phyloP scores from a whole-genome alignment of 1,140 invertebrate species.

The Vollenhovia emeryi region DNA sequence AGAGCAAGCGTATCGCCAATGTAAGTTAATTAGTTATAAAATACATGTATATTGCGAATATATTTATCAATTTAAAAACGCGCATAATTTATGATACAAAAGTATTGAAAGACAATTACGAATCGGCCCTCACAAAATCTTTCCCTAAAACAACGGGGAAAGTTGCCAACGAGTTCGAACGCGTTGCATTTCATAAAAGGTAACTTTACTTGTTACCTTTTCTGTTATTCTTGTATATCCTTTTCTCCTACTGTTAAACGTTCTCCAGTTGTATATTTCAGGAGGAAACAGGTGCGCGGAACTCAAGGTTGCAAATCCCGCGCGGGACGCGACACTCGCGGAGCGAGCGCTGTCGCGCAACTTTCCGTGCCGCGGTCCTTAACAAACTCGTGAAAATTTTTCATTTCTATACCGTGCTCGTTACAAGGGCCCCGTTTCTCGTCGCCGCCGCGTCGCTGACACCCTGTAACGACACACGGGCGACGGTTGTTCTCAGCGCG shows the following conservation, averaged over 20 bases:
- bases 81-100: neutral
- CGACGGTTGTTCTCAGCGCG: neutral
- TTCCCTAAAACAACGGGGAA: neutral
- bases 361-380: neutral
- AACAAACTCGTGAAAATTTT: constrained; percentile 46
- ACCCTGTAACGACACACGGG: constrained; percentile 12
- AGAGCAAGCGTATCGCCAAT: too few species aligned
- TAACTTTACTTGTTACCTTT: neutral
- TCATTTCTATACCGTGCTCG: constrained; percentile 22
- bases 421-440: neutral
- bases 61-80: neutral
- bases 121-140: neutral
- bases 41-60: too few species aligned
- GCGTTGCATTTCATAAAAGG: neutral
- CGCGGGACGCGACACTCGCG: neutral
- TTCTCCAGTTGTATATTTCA: constrained; percentile 35
- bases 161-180: neutral
- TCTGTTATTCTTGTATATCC: neutral
- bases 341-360: constrained; percentile 6
- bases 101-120: neutral
- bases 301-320: constrained; percentile 36
- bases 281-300: constrained; percentile 33
- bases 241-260: constrained; percentile 16
- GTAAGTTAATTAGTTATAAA: neutral
- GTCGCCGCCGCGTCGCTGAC: neutral